Base-by-base conservation (phyloP, 2,888 invertebrate genomes). In the Stenolophus ochropezus region DNA sequence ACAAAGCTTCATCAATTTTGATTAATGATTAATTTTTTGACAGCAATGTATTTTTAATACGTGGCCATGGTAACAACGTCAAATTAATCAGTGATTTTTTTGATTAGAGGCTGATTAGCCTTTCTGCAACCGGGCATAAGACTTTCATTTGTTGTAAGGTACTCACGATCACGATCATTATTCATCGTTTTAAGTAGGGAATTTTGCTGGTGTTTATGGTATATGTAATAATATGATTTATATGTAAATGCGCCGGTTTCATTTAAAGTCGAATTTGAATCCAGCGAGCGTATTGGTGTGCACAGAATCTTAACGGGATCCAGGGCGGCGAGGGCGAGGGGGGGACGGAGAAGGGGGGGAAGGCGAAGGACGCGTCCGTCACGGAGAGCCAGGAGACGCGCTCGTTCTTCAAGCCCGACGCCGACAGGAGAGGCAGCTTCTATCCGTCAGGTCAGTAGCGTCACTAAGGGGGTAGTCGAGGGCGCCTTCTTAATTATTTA, bases 291-390 rank as follows among this genome's bases (percentile, higher is more conserved):
- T 56, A 76, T 58, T 75, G 27, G 53, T 73, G 49, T 81, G 73
- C 61, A 58, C 61, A 81, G 81, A 74, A 81, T 81, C 61, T 81
- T 61, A 81, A 81, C 75, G 51, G 49, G 49, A 81, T 81, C 14
- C 81, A 81, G 33, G 56, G 58, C 47, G 58, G 73, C 53, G 33
- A 74, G 42, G 58, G 73, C 53, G 33, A 0, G 56, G 75, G 3
- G 25, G 51, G n/a, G 21, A 61, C 58, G 61, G 33, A 58, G 65
- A 27, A 14, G 14, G 51, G 51, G 6, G 75, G 16, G 18, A 56
- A 75, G 18, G 75, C 47, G 23, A 69, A 73, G 27, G 80, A 69
- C 25, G 23, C 25, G 4, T 11, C 23, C n/a, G 16, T 56, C n/a
- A 56, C 71, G 8, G 77, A 61, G 49, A 80, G 25, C 14, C 80